Evolutionary conservation across 1,140 invertebrate genomes (phyloP), one percentile per base, ranked within the genome.

Genomic region (Lepidurus packardi): DNA sequence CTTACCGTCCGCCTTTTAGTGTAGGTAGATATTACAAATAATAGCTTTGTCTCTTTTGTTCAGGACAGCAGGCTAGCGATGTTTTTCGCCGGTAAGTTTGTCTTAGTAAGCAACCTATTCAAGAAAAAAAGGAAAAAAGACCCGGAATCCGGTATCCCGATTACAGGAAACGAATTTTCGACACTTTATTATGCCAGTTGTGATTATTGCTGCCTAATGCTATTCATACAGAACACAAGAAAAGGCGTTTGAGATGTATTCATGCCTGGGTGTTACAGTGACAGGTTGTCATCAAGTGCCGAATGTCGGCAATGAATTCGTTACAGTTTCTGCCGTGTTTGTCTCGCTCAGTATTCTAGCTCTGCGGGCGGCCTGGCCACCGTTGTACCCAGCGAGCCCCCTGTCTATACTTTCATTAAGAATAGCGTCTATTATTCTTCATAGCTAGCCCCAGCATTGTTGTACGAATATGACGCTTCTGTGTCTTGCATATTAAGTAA

Each of bases 241-340:
- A 65, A 65, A 65, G 53, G 21, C 16, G 21, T 21, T 65, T n/a
- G 53, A 21, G 53, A n/a, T 13, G 53, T 21, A 34, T 65, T 7
- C 21, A 21, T 65, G n/a, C 53, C 53, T 65, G 1, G 53, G 53
- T 65, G 53, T 65, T 65, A 65, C 21, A 65, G 53, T 65, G 53
- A 65, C 53, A 65, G 53, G 53, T 65, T 65, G 53, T 65, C 53
- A 65, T 65, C 53, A 65, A 65, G 53, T 65, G 53, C 53, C 53
- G n/a, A 65, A 65, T 65, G 16, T 65, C 53, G 53, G 21, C 53
- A 65, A 65, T 65, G 53, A n/a, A 65, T 65, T 65, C 53, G 53
- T 65, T 65, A 65, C 53, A 65, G 53, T 65, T 7, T n/a, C 53
- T 65, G 13, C 53, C 53, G 53, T 65, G 21, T 65, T 65, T 65